Evolutionary conservation across 2,797 vertebrate genomes (phyloP).

Genomic region (Streptopelia turtur): DNA sequence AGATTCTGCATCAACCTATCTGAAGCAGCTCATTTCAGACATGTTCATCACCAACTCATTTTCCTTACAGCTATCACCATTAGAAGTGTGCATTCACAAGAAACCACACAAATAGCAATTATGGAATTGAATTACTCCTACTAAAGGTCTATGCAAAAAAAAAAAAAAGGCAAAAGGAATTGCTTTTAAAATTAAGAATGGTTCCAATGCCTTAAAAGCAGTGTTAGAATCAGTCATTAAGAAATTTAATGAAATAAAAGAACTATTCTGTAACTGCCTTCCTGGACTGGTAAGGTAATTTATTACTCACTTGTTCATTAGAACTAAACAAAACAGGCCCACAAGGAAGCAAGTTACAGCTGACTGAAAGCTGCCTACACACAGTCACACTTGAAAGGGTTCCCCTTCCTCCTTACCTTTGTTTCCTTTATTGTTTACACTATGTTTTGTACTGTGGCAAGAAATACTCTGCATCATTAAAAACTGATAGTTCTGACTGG

Average conservation of each 20-base stretch:
- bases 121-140: not conserved
- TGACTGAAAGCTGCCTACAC: not conserved
- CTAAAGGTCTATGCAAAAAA: not conserved
- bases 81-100: not conserved
- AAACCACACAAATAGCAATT: not conserved
- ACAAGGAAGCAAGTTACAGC: not conserved
- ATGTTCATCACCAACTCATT: not conserved
- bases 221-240: not conserved
- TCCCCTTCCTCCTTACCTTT: not conserved
- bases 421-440: not conserved
- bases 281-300: not conserved
- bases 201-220: not conserved
- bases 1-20: not conserved
- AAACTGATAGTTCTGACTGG: not conserved
- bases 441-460: not conserved
- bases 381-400: not conserved
- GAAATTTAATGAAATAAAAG: not conserved
- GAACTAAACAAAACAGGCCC: not conserved
- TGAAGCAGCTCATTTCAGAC: not conserved
- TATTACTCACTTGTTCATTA: not conserved
- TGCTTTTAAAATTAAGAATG: not conserved
- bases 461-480: not conserved
- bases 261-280: not conserved
- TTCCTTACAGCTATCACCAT: not conserved
- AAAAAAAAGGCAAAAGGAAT: not conserved